These are phyloP conservation scores for Pagrus major DNA, from an alignment of 2,113 vertebrate genomes.

Conservation along the genomic window DNA sequence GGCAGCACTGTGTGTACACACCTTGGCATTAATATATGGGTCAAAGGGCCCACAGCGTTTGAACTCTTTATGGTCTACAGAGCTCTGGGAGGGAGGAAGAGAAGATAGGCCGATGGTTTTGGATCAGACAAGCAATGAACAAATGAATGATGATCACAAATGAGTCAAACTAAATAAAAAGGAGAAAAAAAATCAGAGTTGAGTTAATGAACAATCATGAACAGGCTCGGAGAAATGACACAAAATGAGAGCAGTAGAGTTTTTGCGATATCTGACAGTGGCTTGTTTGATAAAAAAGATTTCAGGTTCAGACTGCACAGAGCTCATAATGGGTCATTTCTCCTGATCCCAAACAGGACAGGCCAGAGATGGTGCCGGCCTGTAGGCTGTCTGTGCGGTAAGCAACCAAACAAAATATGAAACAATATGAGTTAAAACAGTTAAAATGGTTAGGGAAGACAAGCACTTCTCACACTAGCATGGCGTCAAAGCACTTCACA, in stretches of 20 bases:
- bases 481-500: slow-evolving; percentile 44
- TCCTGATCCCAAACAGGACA: slow-evolving; percentile 49
- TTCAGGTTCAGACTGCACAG: neutral
- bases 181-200: slow-evolving; percentile 69
- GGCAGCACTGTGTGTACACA: slow-evolving; percentile 92
- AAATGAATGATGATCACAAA: slow-evolving; percentile 80
- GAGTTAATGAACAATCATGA: slow-evolving; percentile 80
- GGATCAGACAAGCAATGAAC: slow-evolving; percentile 78
- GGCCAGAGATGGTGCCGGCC: slow-evolving; percentile 38
- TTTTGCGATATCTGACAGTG: neutral
- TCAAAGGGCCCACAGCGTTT: slow-evolving; percentile 99
- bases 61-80: slow-evolving; percentile 98
- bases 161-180: slow-evolving; percentile 86
- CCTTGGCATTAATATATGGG: slow-evolving; percentile 99
- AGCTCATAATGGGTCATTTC: slow-evolving; percentile 76
- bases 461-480: slow-evolving; percentile 56
- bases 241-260: slow-evolving; percentile 55
- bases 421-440: slow-evolving; percentile 53
- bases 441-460: slow-evolving; percentile 68
- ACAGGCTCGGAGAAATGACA: slow-evolving; percentile 73
- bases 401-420: slow-evolving; percentile 62
- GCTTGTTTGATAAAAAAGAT: neutral
- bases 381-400: slow-evolving; percentile 40
- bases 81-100: slow-evolving; percentile 97
- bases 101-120: slow-evolving; percentile 82